Conservation (phyloP, 1,140 invertebrate species). For the Ips nitidus region DNA sequence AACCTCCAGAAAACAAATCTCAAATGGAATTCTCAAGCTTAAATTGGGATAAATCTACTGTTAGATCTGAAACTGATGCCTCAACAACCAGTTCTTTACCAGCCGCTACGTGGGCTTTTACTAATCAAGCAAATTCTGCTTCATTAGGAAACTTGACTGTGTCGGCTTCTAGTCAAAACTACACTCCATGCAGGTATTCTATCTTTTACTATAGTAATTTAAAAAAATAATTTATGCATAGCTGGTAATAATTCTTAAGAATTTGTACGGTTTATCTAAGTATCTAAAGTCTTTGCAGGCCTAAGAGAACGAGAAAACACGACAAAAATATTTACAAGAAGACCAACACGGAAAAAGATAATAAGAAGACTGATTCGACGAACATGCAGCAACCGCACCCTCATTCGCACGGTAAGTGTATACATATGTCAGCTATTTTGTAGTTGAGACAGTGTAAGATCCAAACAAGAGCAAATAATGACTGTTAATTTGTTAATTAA, state of each 20-base stretch:
- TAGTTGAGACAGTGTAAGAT: no score
- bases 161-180: conserved; percentile 41
- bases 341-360: conserved; percentile 33
- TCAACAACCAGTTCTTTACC: conserved; percentile 33
- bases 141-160: conserved; percentile 9
- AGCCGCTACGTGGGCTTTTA: conserved; percentile 29
- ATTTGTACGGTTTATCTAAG: not conserved
- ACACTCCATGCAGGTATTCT: conserved; percentile 38
- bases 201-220: not conserved
- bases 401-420: no score
- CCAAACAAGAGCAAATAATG: no score
- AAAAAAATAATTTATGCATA: not conserved
- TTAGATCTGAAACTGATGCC: conserved; percentile 24
- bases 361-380: conserved; percentile 23
- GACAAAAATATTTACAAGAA: conserved; percentile 46
- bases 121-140: conserved; percentile 13
- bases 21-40: conserved; percentile 12
- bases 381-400: not conserved
- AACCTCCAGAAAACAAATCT: conserved; percentile 9
- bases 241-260: no score
- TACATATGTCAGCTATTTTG: no score
- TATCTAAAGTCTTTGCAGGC: conserved; percentile 23
- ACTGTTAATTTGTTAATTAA: no score
- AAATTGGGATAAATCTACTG: conserved; percentile 20
- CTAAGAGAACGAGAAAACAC: conserved; percentile 48